Conservation (phyloP, 1,140 invertebrate species). For the Psilanteris sp. region DNA sequence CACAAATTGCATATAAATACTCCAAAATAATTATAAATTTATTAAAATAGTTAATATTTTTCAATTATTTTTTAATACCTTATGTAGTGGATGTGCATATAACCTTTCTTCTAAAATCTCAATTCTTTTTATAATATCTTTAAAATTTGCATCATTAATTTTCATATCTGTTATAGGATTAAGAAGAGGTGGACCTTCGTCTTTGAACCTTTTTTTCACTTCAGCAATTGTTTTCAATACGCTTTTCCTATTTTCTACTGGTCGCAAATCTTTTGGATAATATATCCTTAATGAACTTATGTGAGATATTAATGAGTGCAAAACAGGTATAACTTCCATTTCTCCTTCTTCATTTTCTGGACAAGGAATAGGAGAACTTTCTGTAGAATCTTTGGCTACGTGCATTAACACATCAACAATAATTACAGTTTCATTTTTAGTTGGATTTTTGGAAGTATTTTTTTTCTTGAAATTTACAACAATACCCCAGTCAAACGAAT, state of each 20-base stretch:
- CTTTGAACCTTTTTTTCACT: constrained; percentile 91
- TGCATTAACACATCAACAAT: constrained; percentile 92
- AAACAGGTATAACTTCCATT: constrained; percentile 94
- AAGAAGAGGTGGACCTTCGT: constrained; percentile 90
- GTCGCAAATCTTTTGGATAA: constrained; percentile 93
- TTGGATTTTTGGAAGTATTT: constrained; percentile 81
- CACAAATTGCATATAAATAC: too few relatives aligned
- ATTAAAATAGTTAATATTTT: too few relatives aligned
- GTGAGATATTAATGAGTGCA: constrained; percentile 89
- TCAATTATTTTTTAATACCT: constrained; percentile 81
- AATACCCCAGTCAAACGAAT: constrained; percentile 97
- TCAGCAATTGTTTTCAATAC: constrained; percentile 94
- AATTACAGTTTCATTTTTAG: constrained; percentile 82
- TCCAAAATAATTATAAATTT: too few relatives aligned
- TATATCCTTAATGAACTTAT: constrained; percentile 95
- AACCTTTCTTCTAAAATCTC: constrained; percentile 90
- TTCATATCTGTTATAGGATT: constrained; percentile 98
- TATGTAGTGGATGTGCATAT: constrained; percentile 90
- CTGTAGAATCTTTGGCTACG: constrained; percentile 83
- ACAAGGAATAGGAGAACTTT: constrained; percentile 84
- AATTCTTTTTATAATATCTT: constrained; percentile 90
- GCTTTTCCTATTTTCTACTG: constrained; percentile 89
- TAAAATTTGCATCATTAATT: constrained; percentile 91
- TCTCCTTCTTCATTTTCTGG: constrained; percentile 86
- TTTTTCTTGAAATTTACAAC: constrained; percentile 96